These are phyloP conservation scores for Balearica regulorum DNA, from an alignment of 2,797 vertebrate species.

Conservation along the genomic window DNA sequence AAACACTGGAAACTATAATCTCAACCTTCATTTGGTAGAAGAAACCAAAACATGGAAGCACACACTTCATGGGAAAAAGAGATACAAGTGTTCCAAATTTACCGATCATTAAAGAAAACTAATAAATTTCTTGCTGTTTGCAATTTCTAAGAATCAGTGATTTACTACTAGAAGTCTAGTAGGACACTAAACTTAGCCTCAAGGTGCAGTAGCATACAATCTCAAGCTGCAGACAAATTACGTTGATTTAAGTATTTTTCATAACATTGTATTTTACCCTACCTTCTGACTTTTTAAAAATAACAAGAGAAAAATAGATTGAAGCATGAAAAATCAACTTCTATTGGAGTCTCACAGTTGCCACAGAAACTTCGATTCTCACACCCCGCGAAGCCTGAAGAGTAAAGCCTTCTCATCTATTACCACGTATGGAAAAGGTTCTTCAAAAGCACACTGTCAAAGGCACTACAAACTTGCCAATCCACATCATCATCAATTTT, in stretches of 20 bases:
- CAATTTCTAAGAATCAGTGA: background rate
- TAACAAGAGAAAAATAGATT: background rate
- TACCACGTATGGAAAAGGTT: fast-evolving
- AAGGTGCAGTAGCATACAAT: background rate
- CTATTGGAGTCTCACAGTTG: background rate
- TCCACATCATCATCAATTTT: background rate
- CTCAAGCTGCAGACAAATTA: background rate
- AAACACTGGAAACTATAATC: background rate
- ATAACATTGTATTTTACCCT: background rate
- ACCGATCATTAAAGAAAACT: background rate
- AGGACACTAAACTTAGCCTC: background rate
- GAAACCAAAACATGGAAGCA: background rate
- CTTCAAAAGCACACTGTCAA: background rate
- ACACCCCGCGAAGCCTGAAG: background rate
- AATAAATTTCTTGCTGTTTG: background rate
- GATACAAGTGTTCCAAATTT: fast-evolving
- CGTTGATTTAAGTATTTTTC: background rate
- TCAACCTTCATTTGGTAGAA: background rate
- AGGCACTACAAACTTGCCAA: background rate
- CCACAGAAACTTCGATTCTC: background rate
- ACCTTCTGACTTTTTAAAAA: background rate
- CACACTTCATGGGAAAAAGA: background rate
- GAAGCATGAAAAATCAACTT: background rate
- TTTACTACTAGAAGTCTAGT: background rate
- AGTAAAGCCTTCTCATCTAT: background rate